Evolutionary conservation across 1,140 invertebrate species (phyloP).

Genomic region (Cotesia typhae): DNA sequence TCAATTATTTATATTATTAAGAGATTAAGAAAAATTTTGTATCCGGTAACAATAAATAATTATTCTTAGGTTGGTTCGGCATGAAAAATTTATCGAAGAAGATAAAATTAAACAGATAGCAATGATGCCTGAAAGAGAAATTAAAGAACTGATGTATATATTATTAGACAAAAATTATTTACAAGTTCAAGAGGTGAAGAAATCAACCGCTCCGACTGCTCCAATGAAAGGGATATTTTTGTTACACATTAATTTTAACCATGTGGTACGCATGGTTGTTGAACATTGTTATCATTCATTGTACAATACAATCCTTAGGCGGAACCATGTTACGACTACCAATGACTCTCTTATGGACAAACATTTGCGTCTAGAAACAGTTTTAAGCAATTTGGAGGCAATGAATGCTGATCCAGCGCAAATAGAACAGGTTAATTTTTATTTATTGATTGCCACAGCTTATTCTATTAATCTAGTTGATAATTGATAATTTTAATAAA

Average conservation of each 20-base stretch:
- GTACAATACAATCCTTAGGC: constrained; percentile 74
- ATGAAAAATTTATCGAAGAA: constrained; percentile 84
- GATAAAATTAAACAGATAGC: constrained; percentile 87
- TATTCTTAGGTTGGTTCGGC: constrained; percentile 72
- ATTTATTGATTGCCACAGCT: constrained; percentile 3
- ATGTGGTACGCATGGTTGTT: constrained; percentile 77
- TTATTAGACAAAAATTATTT: constrained; percentile 86
- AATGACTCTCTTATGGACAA: constrained; percentile 86
- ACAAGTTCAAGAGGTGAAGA: constrained; percentile 71
- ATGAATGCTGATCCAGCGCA: constrained; percentile 78
- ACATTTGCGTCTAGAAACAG: constrained; percentile 81
- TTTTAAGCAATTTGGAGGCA: constrained; percentile 78
- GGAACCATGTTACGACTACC: constrained; percentile 69
- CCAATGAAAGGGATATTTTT: constrained; percentile 78
- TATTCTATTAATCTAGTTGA: not conserved
- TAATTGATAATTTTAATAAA: not conserved
- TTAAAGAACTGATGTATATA: constrained; percentile 83
- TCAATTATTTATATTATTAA: not conserved
- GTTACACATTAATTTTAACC: constrained; percentile 76
- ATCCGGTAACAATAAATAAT: not conserved
- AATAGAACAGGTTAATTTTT: constrained; percentile 73
- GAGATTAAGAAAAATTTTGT: too few species aligned
- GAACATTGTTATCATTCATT: constrained; percentile 81
- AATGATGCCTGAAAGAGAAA: constrained; percentile 90
- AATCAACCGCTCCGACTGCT: constrained; percentile 59